Conservation (phyloP, 92 coral and sea anemone species). For the Bergia sp. region DNA sequence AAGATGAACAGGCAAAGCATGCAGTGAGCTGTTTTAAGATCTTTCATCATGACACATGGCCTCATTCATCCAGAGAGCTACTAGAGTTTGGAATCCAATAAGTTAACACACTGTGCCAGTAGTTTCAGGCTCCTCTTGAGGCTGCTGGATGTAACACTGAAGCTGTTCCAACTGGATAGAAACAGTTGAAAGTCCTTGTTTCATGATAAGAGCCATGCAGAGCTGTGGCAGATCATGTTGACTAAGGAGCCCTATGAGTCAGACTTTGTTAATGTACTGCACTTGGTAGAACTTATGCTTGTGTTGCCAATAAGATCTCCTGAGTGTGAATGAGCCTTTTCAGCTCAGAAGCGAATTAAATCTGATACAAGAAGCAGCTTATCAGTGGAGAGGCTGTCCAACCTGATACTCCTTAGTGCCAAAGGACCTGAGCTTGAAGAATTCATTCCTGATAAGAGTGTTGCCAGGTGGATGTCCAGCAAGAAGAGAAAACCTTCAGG, state of each 20-base stretch:
- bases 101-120: not conserved
- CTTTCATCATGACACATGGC: constrained; percentile 30
- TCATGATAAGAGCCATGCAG: not conserved
- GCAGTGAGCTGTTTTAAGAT: constrained; percentile 18
- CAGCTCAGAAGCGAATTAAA: too few relatives aligned
- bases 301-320: not conserved
- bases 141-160: constrained; percentile 26
- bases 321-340: too few relatives aligned
- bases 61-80: not conserved
- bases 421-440: too few relatives aligned
- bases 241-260: constrained; percentile 21
- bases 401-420: too few relatives aligned
- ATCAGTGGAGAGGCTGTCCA: too few relatives aligned
- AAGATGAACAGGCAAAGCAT: not conserved
- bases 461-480: too few relatives aligned
- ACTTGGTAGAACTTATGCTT: constrained; percentile 2
- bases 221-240: not conserved
- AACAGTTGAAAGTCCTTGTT: constrained; percentile 10
- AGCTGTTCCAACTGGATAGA: constrained; percentile 24
- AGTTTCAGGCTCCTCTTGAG: constrained; percentile 7
- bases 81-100: constrained; percentile 20
- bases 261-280: constrained; percentile 17
- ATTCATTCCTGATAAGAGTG: too few relatives aligned
- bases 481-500: too few relatives aligned
- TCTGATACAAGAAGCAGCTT: too few relatives aligned